These are phyloP conservation scores for Orthosia gothica DNA, from an alignment of 2,888 invertebrate genomes.

Conservation along the genomic window DNA sequence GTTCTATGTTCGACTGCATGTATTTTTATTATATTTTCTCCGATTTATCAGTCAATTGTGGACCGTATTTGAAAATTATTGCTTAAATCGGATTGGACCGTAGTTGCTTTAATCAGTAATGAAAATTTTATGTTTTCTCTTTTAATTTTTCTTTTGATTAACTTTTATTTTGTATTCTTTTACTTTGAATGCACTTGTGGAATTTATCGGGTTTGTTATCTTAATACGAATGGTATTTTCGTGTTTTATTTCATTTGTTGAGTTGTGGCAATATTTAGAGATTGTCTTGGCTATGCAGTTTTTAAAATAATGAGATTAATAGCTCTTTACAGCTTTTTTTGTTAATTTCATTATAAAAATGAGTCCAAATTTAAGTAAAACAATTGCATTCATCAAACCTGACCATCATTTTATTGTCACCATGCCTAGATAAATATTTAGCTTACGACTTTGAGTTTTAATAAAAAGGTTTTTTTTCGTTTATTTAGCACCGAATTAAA, in stretches of 20 bases:
- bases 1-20: no score
- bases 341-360: not conserved
- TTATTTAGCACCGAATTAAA: no score
- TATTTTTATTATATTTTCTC: no score
- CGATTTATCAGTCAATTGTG: no score
- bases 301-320: conserved; percentile 2
- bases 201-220: conserved; percentile 32
- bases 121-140: conserved; percentile 19
- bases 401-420: not conserved
- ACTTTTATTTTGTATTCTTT: conserved; percentile 32
- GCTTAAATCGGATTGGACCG: no score
- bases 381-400: not conserved
- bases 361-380: not conserved
- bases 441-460: not conserved
- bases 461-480: not conserved
- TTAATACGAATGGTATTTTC: conserved; percentile 5
- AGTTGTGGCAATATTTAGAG: not conserved
- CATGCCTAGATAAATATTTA: not conserved
- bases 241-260: conserved; percentile 11
- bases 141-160: conserved; percentile 21
- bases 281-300: not conserved
- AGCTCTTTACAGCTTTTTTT: not conserved
- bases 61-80: no score
- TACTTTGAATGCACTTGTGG: conserved; percentile 12
- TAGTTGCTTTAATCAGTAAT: conserved; percentile 43